Conservation (phyloP, 2,888 invertebrate species). For the Synanthedon andrenaeformis region DNA sequence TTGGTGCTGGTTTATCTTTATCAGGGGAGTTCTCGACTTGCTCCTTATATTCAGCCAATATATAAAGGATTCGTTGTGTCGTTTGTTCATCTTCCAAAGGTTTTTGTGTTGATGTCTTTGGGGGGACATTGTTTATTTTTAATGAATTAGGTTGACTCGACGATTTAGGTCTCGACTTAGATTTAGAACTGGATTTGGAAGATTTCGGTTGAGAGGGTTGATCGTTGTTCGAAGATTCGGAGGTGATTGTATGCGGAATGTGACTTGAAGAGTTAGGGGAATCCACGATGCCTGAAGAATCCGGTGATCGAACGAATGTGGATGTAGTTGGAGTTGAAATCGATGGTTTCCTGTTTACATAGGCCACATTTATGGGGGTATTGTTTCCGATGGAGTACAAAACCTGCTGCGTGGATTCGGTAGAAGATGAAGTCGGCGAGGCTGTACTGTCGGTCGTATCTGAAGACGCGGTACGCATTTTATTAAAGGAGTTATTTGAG, state of each 20-base stretch:
- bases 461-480: slow-evolving; percentile 28
- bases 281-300: slow-evolving; percentile 46
- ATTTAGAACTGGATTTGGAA: slow-evolving; percentile 40
- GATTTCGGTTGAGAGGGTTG: slow-evolving; percentile 29
- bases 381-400: slow-evolving; percentile 50
- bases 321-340: slow-evolving; percentile 39
- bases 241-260: slow-evolving; percentile 37
- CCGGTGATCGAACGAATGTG: slow-evolving; percentile 48
- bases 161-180: slow-evolving; percentile 71
- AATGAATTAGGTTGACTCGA: slow-evolving; percentile 68
- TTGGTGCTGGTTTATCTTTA: slow-evolving; percentile 84
- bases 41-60: slow-evolving; percentile 83
- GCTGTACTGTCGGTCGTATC: slow-evolving; percentile 35
- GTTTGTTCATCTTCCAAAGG: slow-evolving; percentile 86
- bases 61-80: slow-evolving; percentile 82
- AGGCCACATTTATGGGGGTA: slow-evolving; percentile 49
- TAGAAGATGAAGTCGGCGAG: slow-evolving; percentile 24
- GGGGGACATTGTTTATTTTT: slow-evolving; percentile 74
- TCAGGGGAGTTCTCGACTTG: slow-evolving; percentile 84
- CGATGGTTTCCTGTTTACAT: slow-evolving; percentile 53
- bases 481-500: slow-evolving; percentile 25
- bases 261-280: slow-evolving; percentile 47
- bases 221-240: slow-evolving; percentile 31
- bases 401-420: slow-evolving; percentile 43
- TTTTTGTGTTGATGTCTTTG: slow-evolving; percentile 72